These are phyloP conservation scores for Aurelia aurita DNA, from an alignment of 30 jellyfish, hydroid and myxozoan species.

Conservation along the genomic window DNA sequence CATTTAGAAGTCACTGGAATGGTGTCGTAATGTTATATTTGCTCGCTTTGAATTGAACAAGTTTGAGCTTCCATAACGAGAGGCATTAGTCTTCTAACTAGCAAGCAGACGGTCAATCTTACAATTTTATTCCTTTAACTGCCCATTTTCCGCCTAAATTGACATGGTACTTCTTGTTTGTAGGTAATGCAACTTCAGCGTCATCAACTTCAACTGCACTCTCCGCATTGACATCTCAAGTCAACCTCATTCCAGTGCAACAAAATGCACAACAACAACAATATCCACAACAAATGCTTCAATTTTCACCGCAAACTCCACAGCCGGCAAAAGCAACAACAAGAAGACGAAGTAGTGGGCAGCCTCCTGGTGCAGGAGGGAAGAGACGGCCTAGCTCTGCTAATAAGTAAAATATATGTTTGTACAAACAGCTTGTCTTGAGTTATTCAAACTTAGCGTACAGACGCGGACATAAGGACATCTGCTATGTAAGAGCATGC, in stretches of 20 bases:
- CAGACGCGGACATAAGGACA: no score
- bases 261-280: constrained; percentile 74
- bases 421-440: background rate
- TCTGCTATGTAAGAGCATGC: no score
- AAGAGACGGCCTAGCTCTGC: constrained; percentile 85
- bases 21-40: no score
- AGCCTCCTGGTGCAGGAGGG: constrained; percentile 85
- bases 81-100: no score
- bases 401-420: constrained; percentile 11
- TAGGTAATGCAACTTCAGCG: constrained; percentile 54
- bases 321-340: constrained; percentile 85
- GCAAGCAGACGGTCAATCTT: no score
- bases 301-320: constrained; percentile 86
- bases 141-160: no score
- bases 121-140: no score
- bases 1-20: no score
- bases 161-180: no score
- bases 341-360: constrained; percentile 83
- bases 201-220: constrained; percentile 88
- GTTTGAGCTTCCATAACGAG: no score
- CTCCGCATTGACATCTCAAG: constrained; percentile 98
- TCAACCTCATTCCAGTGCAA: constrained; percentile 95
- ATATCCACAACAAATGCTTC: constrained; percentile 81
- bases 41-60: no score
- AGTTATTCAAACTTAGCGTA: background rate